These are phyloP conservation scores for Anhinga anhinga DNA, from an alignment of 2,113 vertebrate genomes.

Conservation along the genomic window DNA sequence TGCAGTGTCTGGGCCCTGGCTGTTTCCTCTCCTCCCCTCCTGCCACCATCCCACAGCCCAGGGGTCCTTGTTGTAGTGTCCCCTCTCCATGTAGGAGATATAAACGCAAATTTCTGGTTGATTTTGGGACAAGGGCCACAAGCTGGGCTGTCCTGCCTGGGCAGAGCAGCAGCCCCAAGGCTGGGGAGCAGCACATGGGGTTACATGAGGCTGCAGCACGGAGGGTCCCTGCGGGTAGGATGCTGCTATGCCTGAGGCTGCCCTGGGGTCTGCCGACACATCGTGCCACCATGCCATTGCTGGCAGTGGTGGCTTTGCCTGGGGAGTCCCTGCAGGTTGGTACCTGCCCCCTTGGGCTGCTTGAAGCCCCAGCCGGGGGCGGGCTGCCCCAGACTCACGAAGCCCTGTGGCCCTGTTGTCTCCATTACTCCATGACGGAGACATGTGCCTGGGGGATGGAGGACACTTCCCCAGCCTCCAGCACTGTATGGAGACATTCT, in stretches of 20 bases:
- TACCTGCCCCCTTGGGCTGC: background rate
- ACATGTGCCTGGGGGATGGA: rapidly evolving
- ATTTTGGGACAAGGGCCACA: rapidly evolving
- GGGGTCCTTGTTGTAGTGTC: background rate
- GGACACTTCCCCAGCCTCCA: background rate
- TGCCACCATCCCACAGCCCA: background rate
- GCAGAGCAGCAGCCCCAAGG: background rate
- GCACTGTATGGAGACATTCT: background rate
- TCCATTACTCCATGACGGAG: background rate
- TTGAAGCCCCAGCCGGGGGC: background rate
- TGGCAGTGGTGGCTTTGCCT: background rate
- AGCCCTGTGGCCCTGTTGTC: background rate
- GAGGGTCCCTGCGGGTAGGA: background rate
- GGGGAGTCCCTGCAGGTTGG: no score
- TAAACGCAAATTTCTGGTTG: background rate
- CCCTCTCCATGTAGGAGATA: no score
- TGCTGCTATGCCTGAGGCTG: background rate
- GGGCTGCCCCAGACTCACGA: background rate
- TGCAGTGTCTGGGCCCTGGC: background rate
- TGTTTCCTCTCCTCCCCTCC: background rate
- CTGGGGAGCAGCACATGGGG: background rate
- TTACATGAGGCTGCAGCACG: background rate
- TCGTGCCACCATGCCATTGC: rapidly evolving
- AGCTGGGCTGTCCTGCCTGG: background rate
- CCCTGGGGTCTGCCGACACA: background rate